Percentiles rank a stretch among this genome's conserved stretches.
Evolutionary conservation across 2,888 invertebrate species (phyloP).

Genomic region (Drosophila dives): DNA sequence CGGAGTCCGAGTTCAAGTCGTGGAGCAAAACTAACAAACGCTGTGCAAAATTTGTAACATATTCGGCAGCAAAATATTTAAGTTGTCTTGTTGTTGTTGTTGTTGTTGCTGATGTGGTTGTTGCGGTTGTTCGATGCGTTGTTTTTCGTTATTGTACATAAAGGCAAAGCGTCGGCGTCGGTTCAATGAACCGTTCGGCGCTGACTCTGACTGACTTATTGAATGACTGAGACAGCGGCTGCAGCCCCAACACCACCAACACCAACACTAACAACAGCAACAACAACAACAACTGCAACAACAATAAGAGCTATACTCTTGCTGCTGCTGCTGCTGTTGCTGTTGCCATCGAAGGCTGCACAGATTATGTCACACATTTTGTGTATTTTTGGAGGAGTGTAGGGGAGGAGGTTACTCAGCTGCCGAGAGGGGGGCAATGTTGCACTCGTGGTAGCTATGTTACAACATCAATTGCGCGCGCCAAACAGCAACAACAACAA

Average conservation of each 20-base stretch:
- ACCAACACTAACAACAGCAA: constrained; percentile 6
- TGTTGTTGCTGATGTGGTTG: constrained; percentile 41
- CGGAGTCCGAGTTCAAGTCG: constrained; percentile 39
- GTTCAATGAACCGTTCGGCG: constrained; percentile 71
- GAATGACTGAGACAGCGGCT: constrained; percentile 71
- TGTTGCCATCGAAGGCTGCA: constrained; percentile 74
- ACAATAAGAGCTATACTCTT: constrained; percentile 26
- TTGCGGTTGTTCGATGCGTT: constrained; percentile 51
- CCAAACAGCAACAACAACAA: constrained; percentile 66
- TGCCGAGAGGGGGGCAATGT: constrained; percentile 55
- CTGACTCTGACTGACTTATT: constrained; percentile 77
- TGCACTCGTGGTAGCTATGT: constrained; percentile 81
- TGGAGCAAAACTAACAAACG: constrained; percentile 67
- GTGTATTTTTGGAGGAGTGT: constrained; percentile 69
- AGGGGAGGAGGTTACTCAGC: constrained; percentile 30
- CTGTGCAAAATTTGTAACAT: constrained; percentile 76
- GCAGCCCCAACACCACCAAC: constrained; percentile 37
- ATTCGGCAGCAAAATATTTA: constrained; percentile 76
- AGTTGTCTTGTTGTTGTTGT: constrained; percentile 53
- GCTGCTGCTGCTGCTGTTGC: constrained; percentile 28
- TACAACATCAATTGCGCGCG: constrained; percentile 81
- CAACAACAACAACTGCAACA: constrained; percentile 1
- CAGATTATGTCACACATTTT: constrained; percentile 81
- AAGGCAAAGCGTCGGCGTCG: constrained; percentile 62
- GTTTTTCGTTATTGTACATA: constrained; percentile 69